A percentile compares a stretch with the other conserved stretches of the same genome.
Evolutionary conservation across 2,888 invertebrate species (phyloP).

Genomic region (Macaria liturata): DNA sequence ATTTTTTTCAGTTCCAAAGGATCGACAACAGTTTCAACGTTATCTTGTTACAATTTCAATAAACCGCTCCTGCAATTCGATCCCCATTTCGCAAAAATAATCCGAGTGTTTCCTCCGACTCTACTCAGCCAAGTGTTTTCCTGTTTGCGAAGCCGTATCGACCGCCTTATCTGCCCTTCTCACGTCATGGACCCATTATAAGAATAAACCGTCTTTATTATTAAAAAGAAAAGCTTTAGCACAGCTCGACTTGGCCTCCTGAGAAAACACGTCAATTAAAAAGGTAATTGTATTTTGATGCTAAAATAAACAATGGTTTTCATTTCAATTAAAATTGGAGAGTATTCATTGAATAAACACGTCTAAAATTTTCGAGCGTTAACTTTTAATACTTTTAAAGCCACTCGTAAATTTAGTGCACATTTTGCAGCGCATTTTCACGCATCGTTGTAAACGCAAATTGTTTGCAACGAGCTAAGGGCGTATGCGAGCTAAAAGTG

Average conservation of each 20-base stretch:
- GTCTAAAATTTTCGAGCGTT: neutral
- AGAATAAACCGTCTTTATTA: constrained; percentile 12
- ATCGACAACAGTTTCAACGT: constrained; percentile 6
- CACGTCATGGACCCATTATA: constrained; percentile 19
- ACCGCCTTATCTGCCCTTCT: constrained; percentile 21
- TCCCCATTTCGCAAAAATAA: constrained; percentile 20
- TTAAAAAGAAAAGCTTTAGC: constrained; percentile 3
- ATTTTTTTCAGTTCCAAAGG: no score
- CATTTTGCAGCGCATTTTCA: neutral
- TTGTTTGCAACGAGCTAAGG: constrained; percentile 1
- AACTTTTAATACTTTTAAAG: constrained; percentile 1
- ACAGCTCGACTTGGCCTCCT: neutral
- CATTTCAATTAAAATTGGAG: no score
- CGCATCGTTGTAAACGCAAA: constrained; percentile 2
- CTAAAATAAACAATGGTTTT: neutral
- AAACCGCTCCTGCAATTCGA: constrained; percentile 17
- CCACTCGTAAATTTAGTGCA: constrained; percentile 1
- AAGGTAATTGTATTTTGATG: neutral
- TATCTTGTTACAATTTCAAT: constrained; percentile 24
- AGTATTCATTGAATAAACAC: no score
- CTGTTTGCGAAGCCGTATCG: constrained; percentile 21
- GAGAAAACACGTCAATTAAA: neutral
- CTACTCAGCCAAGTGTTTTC: constrained; percentile 23
- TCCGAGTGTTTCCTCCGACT: constrained; percentile 13
- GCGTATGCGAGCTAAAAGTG: neutral